Percentiles rank a stretch among this genome's conserved stretches.
Evolutionary conservation across 2,113 vertebrate species (phyloP).

Genomic region (Oxyruncus cristatus): DNA sequence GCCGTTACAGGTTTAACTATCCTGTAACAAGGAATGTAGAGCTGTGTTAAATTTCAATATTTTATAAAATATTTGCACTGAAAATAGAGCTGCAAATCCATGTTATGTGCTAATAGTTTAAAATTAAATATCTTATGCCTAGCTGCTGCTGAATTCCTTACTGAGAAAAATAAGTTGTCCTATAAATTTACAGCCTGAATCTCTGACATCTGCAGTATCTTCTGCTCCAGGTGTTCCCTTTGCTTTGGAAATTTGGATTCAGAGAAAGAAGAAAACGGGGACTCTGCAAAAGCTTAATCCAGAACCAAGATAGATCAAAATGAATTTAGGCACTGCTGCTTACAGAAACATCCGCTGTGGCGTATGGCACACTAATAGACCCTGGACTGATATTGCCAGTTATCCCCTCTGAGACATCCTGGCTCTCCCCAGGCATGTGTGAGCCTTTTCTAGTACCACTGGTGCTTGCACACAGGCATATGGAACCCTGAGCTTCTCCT

Average conservation of each 20-base stretch:
- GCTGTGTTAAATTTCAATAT: conserved; percentile 18
- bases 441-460: not conserved
- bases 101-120: conserved; percentile 1
- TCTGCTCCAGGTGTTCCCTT: not conserved
- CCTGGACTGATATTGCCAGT: not conserved
- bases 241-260: not conserved
- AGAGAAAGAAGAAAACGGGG: not conserved
- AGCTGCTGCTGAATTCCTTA: not conserved
- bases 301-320: not conserved
- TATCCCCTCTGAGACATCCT: not conserved
- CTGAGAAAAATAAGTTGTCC: not conserved
- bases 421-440: not conserved
- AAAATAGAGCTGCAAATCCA: conserved; percentile 21
- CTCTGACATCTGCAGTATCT: not conserved
- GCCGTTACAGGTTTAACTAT: not conserved
- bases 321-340: not conserved
- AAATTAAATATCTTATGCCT: not conserved
- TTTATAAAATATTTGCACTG: conserved; percentile 24
- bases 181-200: not conserved
- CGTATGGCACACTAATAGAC: not conserved
- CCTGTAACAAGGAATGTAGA: not conserved
- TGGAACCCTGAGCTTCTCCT: not conserved
- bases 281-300: conserved; percentile 2
- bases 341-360: not conserved
- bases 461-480: not conserved